Base-by-base conservation (phyloP, 1,140 invertebrate species). In the Colletes gigas region DNA sequence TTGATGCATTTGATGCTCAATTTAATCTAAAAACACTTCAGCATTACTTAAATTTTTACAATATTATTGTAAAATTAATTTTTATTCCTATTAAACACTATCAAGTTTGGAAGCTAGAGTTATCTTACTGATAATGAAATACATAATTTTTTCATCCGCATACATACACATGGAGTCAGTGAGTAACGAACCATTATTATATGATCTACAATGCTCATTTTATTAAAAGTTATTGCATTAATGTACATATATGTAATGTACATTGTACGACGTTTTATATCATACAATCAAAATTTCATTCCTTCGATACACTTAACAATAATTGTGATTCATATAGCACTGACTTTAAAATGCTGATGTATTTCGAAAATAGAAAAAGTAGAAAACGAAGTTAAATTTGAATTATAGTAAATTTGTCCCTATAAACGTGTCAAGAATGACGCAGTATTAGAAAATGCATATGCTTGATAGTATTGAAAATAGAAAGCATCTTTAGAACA, bases 191-290 rank as follows among this genome's bases (percentile, higher is more conserved):
- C 14, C 19, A 69, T 59, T 69, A 66, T 52, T 54, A 41, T 50
- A 60, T 52, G 54, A 60, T 72, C 52, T 59, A 59, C 60, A 67
- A 75, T 41, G 39, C 59, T 47, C 17, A 30, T 73, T 67, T 77
- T 60, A 69, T 81, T 81, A 83, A 77, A 68, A 81, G 50, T 84
- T 76, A 81, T 83, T 84, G 72, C 63, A 50, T 71, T 81, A 76
- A 83, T 81, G 19, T 81, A 67, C 74, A 57, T 59, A 59, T 59
- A 75, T 75, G n/a, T 67, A 72, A 70, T 78, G 59, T 81, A 80
- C 50, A 50, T 50, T 12, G 54, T 78, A 79, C 41, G 17, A 69
- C 73, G 39, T 75, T 55, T 60, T 50, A 65, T 77, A 71, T 84
- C 6, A 44, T 73, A 84, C 19, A 75, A 81, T 68, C n/a, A 68